Evolutionary conservation across 2,113 vertebrate species (phyloP), one percentile per base, ranked within the genome.

Genomic region (Paradoxurus hermaphroditus): DNA sequence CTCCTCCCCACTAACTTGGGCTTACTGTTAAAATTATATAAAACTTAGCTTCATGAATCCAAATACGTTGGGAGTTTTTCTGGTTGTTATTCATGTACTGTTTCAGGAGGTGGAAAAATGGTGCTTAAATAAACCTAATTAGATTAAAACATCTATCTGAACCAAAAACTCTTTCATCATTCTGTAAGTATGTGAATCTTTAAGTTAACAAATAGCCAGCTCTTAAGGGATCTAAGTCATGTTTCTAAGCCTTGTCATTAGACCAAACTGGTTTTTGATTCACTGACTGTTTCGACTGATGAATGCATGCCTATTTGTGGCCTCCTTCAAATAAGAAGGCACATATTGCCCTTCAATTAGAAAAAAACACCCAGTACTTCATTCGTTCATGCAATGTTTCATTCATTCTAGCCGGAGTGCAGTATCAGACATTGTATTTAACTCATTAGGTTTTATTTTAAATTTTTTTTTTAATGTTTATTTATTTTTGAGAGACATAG

Each of bases 241-340:
- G n/a, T 84, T 94, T 92, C 72, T 96, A 65, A 70, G 46, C 27
- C 49, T 92, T 72, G 49, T 56, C 21, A 75, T 82, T 86, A 87
- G 12, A 78, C 56, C 62, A 92, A 78, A 53, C 39, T 84, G 25
- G 23, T 73, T 91, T 81, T 65, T 21, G 44, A 93, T 91, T 93
- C 51, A 73, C 51, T 79, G 63, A 79, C 34, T 72, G 14, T 85
- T 85, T 19, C 82, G 88, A 0, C 9, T 68, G 27, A 79, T 68
- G 51, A 87, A 75, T 53, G 9, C 12, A 39, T 93, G 49, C 8
- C 34, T 86, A 78, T 65, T 90, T 91, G 72, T 36, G 62, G 29
- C 39, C 39, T 72, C 67, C 83, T 95, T 77, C 31, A 97, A 90
- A 67, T 59, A 65, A 82, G n/a, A 92, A 82, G 41, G 8, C 27